Base-by-base conservation (phyloP, 2,113 vertebrate species). In the Heliornis fulica region DNA sequence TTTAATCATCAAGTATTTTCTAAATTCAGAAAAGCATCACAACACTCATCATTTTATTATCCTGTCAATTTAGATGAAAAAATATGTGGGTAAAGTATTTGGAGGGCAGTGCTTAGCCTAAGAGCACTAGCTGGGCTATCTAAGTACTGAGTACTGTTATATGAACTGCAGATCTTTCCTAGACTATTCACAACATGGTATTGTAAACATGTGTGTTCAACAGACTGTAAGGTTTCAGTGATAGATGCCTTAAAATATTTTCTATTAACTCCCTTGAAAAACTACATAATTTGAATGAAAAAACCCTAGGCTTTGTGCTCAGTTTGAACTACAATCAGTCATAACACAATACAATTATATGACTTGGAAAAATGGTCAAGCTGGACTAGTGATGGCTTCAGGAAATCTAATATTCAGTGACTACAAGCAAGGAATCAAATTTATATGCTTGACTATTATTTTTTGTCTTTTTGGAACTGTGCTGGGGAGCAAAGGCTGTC, bases 1-100 rank as follows among this genome's bases (percentile, higher is more conserved):
- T 82, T 82, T 92, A 87, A 92, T 91, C 69, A 75, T 66, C 53
- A 94, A 87, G 40, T 66, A 84, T 84, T 95, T 91, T 91, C 74
- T 82, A 60, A 91, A 87, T 87, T 92, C 15, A 19, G 69, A 78
- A 91, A 75, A 95, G 56, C 21, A 89, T 91, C 54, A 43, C 0
- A 0, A 91, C 77, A 75, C 18, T 84, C 90, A 40, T 56, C 78
- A 66, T 10, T 36, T 90, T 1, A 7, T 87, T 71, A 11, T 65
- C 87, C 13, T 72, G 53, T 79, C 31, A 36, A 54, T 71, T 56
- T 56, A 69, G 19, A 45, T 80, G 14, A 46, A 83, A 83, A 80
- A n/a, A 63, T 7, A 6, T 25, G 15, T 8, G 40, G 28, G 32
- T 80, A 29, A 61, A 53, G 50, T 48, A 10, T 69, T 83, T 53